Percentiles rank a stretch among this genome's conserved stretches.
These are phyloP conservation scores for Plebejus melissa DNA, from an alignment of 2,888 invertebrate species.

Conservation along the genomic window DNA sequence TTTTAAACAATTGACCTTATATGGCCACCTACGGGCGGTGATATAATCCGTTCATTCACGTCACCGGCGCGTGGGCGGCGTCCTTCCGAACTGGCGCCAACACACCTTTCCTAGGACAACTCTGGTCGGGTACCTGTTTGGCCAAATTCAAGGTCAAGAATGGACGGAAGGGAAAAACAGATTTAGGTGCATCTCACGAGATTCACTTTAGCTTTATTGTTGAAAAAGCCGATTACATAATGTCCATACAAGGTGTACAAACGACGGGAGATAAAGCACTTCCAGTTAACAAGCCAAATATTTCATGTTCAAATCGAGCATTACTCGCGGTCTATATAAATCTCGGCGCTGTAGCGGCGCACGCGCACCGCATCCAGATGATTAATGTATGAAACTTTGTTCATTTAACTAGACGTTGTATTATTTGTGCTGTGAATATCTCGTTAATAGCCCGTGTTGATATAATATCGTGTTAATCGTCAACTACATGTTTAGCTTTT, in stretches of 20 bases:
- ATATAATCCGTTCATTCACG: slow-evolving; percentile 69
- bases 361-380: slow-evolving; percentile 62
- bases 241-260: slow-evolving; percentile 13
- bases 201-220: neutral
- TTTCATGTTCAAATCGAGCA: slow-evolving; percentile 33
- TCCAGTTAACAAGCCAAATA: slow-evolving; percentile 31
- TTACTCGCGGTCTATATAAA: slow-evolving; percentile 33
- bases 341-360: slow-evolving; percentile 44
- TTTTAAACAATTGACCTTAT: slow-evolving; percentile 74
- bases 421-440: slow-evolving; percentile 60
- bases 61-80: slow-evolving; percentile 60
- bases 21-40: slow-evolving; percentile 75
- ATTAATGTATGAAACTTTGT: slow-evolving; percentile 59
- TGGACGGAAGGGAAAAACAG: neutral
- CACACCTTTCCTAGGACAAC: slow-evolving; percentile 35
- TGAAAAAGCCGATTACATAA: slow-evolving; percentile 9
- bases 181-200: neutral
- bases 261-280: slow-evolving; percentile 25
- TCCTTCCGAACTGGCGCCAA: slow-evolving; percentile 61
- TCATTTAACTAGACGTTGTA: slow-evolving; percentile 65
- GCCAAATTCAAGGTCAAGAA: neutral
- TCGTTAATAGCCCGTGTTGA: slow-evolving; percentile 42
- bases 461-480: slow-evolving; percentile 27
- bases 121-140: neutral
- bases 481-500: neutral